Evolutionary conservation across 2,113 vertebrate genomes (phyloP).

Genomic region (Archilochus colubris): DNA sequence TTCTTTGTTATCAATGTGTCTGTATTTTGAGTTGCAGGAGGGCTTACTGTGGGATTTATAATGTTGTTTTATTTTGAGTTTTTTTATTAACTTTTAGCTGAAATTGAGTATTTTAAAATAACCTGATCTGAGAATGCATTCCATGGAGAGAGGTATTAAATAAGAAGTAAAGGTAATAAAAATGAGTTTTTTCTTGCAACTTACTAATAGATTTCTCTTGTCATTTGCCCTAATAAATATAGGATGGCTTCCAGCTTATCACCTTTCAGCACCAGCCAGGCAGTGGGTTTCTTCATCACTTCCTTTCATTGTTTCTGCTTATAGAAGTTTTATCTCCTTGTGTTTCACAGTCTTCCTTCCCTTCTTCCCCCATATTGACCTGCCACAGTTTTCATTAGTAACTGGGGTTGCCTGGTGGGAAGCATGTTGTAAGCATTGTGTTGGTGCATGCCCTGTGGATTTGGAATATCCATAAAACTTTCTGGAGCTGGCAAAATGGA

Average conservation of each 20-base stretch:
- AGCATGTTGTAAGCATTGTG: not conserved
- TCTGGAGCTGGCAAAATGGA: not conserved
- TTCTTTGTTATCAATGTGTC: not conserved
- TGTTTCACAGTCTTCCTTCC: not conserved
- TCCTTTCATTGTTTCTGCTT: not conserved
- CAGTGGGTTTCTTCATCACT: slow-evolving; percentile 1
- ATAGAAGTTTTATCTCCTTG: not conserved
- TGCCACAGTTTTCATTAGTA: not conserved
- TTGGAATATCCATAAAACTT: not conserved
- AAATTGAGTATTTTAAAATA: not conserved
- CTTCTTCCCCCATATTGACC: fast-evolving
- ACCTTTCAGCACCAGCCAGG: not conserved
- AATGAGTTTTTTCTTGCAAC: not conserved
- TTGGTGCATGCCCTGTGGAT: fast-evolving
- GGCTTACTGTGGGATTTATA: not conserved
- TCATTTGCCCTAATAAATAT: not conserved
- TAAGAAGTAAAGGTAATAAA: not conserved
- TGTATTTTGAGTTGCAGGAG: not conserved
- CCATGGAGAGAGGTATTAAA: not conserved
- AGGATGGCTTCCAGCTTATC: not conserved
- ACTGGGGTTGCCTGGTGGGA: not conserved
- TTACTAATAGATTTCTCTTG: not conserved
- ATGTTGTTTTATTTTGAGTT: not conserved
- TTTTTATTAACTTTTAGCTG: not conserved
- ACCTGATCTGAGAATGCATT: not conserved